phyloP scores from a whole-genome alignment of 1,140 invertebrate species.

The Zophobas atratus region DNA sequence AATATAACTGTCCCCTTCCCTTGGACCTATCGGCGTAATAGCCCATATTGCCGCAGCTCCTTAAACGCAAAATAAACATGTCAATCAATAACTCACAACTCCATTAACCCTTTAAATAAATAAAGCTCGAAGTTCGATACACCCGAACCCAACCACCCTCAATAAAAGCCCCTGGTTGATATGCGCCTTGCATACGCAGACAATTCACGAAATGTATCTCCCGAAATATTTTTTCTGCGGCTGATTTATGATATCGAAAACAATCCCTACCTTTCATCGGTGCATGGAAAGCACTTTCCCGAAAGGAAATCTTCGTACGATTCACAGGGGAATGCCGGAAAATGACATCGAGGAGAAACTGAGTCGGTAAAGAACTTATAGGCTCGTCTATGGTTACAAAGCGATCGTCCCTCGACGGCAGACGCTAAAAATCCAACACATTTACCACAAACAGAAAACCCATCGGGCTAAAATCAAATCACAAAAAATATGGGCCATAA shows the following conservation, averaged over 20 bases:
- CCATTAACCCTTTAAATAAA: background rate
- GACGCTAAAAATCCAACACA: conserved; percentile 67
- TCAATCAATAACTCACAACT: background rate
- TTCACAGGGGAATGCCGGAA: conserved; percentile 90
- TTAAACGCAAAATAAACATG: conserved; percentile 43
- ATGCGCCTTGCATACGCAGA: background rate
- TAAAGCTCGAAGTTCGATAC: background rate
- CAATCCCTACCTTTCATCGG: conserved; percentile 65
- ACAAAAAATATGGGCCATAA: background rate
- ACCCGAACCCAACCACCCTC: too few species aligned
- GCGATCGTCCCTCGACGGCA: conserved; percentile 86
- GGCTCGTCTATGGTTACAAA: conserved; percentile 93
- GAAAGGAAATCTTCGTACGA: conserved; percentile 88
- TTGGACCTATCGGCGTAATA: conserved; percentile 90
- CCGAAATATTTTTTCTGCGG: conserved; percentile 9
- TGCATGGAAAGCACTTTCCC: conserved; percentile 83
- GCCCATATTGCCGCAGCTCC: conserved; percentile 90
- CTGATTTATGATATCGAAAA: conserved; percentile 42
- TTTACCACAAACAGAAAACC: conserved; percentile 10
- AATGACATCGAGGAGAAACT: conserved; percentile 89
- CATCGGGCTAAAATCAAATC: background rate
- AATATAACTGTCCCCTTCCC: conserved; percentile 86
- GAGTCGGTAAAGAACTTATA: conserved; percentile 96
- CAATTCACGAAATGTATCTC: conserved; percentile 7
- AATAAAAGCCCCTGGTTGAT: background rate